Percentiles rank a stretch among this genome's conserved stretches.
Evolutionary conservation across 1,140 invertebrate genomes (phyloP).

Genomic region (Brachionus rotundiformis): DNA sequence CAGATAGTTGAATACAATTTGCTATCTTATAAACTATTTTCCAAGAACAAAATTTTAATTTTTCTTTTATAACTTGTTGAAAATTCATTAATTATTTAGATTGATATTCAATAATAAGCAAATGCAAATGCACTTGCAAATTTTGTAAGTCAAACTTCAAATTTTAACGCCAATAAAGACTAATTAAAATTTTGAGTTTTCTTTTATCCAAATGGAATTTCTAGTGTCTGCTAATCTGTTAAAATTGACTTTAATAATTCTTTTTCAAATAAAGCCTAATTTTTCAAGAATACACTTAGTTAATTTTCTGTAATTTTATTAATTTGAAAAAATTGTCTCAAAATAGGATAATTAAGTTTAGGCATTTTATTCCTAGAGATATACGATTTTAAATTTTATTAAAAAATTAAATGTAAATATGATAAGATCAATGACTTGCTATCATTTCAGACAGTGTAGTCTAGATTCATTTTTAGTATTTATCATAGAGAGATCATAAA

Average conservation of each 20-base stretch:
- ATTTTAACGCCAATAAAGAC: background rate
- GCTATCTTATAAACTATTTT: too few species aligned
- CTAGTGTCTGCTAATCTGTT: too few species aligned
- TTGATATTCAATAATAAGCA: background rate
- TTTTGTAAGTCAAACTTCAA: background rate
- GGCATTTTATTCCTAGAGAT: too few species aligned
- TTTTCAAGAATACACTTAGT: background rate
- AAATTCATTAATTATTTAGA: conserved; percentile 14
- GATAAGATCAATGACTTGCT: too few species aligned
- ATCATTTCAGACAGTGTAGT: background rate
- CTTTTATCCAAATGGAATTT: too few species aligned
- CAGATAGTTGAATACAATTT: too few species aligned
- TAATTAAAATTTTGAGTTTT: too few species aligned
- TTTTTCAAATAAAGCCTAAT: background rate
- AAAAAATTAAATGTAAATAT: too few species aligned
- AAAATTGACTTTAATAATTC: too few species aligned
- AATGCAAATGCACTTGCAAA: background rate
- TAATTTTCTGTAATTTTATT: background rate
- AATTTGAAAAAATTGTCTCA: background rate
- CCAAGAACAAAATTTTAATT: background rate
- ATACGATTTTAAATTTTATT: too few species aligned
- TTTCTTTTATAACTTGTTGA: background rate
- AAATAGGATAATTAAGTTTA: background rate
- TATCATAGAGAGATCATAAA: too few species aligned
- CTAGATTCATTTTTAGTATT: background rate